Evolutionary conservation across 2,888 invertebrate genomes (phyloP).

Genomic region (Rotaria macrura): DNA sequence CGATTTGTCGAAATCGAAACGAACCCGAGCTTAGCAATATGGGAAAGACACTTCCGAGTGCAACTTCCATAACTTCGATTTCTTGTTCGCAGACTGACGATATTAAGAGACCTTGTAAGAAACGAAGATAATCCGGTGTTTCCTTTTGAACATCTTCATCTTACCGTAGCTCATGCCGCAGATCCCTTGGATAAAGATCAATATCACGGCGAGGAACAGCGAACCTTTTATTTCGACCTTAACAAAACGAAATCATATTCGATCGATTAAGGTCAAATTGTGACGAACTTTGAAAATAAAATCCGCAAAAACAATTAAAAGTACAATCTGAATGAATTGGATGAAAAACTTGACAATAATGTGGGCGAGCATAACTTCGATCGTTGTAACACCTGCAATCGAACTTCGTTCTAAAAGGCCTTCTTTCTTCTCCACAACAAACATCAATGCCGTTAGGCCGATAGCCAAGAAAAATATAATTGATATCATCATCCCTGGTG

Average conservation of each 20-base stretch:
- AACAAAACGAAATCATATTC: slow-evolving; percentile 45
- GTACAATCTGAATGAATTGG: slow-evolving; percentile 80
- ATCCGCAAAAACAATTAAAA: slow-evolving; percentile 60
- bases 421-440: slow-evolving; percentile 45
- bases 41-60: slow-evolving; percentile 85
- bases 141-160: too few species aligned
- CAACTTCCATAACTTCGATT: slow-evolving; percentile 79
- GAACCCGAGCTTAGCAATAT: slow-evolving; percentile 69
- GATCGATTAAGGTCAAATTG: too few species aligned
- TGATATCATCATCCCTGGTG: slow-evolving; percentile 70
- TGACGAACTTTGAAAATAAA: slow-evolving; percentile 30
- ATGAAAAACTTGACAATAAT: slow-evolving; percentile 86
- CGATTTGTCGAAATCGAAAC: not conserved
- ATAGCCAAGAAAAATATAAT: slow-evolving; percentile 92
- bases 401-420: slow-evolving; percentile 76
- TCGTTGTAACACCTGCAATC: slow-evolving; percentile 81
- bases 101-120: slow-evolving; percentile 60
- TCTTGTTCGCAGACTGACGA: slow-evolving; percentile 82
- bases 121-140: too few species aligned
- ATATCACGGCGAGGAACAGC: slow-evolving; percentile 67
- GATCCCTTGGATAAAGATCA: slow-evolving; percentile 77
- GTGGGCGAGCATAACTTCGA: slow-evolving; percentile 82
- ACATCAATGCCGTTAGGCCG: slow-evolving; percentile 73
- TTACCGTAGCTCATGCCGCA: slow-evolving; percentile 91
- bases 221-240: slow-evolving; percentile 80